phyloP scores from a whole-genome alignment of 2,113 vertebrate genomes.

The Tragulus kanchil region DNA sequence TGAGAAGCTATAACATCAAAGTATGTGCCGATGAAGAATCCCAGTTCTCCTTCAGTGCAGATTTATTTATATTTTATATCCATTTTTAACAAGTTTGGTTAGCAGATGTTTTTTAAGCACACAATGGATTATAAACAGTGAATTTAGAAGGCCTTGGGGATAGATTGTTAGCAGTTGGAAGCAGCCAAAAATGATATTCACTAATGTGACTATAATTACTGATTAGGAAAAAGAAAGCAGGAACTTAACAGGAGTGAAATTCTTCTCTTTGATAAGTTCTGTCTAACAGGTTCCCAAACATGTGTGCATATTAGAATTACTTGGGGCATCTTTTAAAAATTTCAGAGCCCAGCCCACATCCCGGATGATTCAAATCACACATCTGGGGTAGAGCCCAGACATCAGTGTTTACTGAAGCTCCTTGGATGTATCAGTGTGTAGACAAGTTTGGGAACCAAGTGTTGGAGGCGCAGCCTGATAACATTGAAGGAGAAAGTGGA shows the following conservation, averaged over 20 bases:
- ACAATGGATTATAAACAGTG: slow-evolving; percentile 33
- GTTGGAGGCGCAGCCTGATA: background rate
- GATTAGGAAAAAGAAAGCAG: background rate
- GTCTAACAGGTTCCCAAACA: background rate
- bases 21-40: background rate
- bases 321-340: background rate
- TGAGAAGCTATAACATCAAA: background rate
- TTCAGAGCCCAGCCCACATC: background rate
- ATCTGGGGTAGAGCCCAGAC: background rate
- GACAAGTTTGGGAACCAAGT: background rate
- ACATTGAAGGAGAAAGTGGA: background rate
- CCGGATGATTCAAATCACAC: background rate
- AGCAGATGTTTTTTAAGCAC: slow-evolving; percentile 6
- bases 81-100: slow-evolving; percentile 47
- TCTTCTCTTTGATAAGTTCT: background rate
- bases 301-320: background rate
- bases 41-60: background rate
- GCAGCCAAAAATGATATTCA: background rate
- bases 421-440: background rate
- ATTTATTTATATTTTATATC: slow-evolving; percentile 58
- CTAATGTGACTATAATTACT: background rate
- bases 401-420: background rate
- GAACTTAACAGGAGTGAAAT: background rate
- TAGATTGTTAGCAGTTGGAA: slow-evolving; percentile 43
- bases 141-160: background rate